Evolutionary conservation across 2,888 invertebrate species (phyloP), one percentile per base, ranked within the genome.

Genomic region (Platerodrilus igneus): DNA sequence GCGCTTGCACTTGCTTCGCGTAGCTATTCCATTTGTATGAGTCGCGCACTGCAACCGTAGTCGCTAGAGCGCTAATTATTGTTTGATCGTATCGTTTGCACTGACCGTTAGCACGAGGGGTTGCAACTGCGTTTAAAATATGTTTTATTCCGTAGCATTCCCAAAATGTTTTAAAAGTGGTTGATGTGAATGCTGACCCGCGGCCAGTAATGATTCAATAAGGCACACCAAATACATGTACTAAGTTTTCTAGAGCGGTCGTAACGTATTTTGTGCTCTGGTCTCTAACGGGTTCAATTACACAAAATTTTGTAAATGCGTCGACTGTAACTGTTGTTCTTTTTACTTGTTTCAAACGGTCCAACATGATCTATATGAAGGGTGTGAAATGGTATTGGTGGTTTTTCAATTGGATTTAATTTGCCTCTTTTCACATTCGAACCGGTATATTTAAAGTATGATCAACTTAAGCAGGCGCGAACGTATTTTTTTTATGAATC

Each of bases 231-330:
- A 36, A 36, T 10, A 36, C 10, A n/a, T 36, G 9, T 3, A 36
- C 10, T 2, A 36, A 3, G 11, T 28, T 4, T 6, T 9, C 22
- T 15, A 36, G 11, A 4, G 14, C 5, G 13, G n/a, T 14, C 6
- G 14, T 15, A 10, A 36, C 36, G 6, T 9, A 15, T 28, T 15
- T 14, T 2, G 10, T 14, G 13, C 19, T 28, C 8, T 10, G 11
- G 17, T 27, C 14, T 2, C 19, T 17, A 14, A 36, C 36, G 13
- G 36, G 15, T 36, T 36, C 21, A 7, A 36, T 14, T 3, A 36
- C 7, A 3, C 55, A 43, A 50, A 59, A 63, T 44, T 62, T 62
- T 6, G 59, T 62, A 39, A 60, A 62, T 2, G 49, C 55, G 37
- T 61, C 60, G 8, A 61, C 56, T 0, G 43, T 31, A 0, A 62